phyloP scores from a whole-genome alignment of 2,113 vertebrate species.

The Brachionichthys hirsutus region DNA sequence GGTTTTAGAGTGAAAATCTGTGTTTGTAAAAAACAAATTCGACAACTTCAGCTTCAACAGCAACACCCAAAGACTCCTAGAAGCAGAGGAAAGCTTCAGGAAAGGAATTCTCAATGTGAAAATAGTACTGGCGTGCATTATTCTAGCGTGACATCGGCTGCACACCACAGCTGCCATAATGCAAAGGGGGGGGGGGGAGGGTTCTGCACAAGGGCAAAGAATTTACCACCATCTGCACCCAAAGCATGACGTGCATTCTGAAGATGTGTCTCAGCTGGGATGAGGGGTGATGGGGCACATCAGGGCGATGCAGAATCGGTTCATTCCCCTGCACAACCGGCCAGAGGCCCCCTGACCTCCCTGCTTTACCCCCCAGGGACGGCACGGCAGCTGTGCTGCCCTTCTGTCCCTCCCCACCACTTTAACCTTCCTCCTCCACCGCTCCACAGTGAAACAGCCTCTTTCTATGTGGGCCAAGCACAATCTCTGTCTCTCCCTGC shows the following conservation, averaged over 20 bases:
- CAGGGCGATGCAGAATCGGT: constrained; percentile 17
- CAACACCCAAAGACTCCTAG: background rate
- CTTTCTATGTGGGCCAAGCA: background rate
- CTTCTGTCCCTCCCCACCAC: constrained; percentile 13
- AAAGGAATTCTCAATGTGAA: constrained; percentile 31
- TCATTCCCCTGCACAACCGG: constrained; percentile 1
- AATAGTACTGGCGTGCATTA: constrained; percentile 34
- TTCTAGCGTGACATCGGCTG: constrained; percentile 31
- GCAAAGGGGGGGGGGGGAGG: background rate
- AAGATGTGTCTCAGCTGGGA: constrained; percentile 19
- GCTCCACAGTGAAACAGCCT: background rate
- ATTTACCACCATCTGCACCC: constrained; percentile 24
- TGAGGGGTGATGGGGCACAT: constrained; percentile 15
- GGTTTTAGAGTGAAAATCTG: too few species aligned
- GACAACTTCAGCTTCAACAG: background rate
- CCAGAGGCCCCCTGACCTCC: constrained; percentile 54
- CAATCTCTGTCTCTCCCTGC: background rate
- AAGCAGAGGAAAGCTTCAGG: constrained; percentile 9
- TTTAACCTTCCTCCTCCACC: background rate
- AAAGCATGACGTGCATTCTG: background rate
- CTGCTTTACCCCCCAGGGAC: constrained; percentile 61
- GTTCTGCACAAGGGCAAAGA: constrained; percentile 31
- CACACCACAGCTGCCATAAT: constrained; percentile 29
- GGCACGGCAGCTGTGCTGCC: constrained; percentile 47
- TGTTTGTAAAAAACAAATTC: background rate